Base-by-base conservation (phyloP, 2,888 invertebrate genomes). In the Scelioninae gen. 2 region DNA sequence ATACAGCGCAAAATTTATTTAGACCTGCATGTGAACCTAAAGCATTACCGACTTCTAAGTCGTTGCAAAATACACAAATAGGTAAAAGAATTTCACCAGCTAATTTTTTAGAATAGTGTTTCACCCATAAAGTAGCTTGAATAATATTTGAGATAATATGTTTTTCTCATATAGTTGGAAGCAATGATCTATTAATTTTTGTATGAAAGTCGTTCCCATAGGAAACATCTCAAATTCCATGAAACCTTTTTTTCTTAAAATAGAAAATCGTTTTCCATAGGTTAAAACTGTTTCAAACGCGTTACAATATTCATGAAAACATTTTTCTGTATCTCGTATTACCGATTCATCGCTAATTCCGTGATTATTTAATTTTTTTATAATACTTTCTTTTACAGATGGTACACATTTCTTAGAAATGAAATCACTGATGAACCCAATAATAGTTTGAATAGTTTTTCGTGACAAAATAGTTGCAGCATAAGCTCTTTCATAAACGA, bases 401-500 rank as follows among this genome's bases (percentile, higher is more conserved):
- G 39, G 55, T 19, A 41, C 9, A 41, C 22, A 39, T 4, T 11
- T 22, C 10, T 10, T 9, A 41, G 41, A 19, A n/a, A 37, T 37
- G 5, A 53, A 53, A 33, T 22, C 13, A 53, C 13, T 7, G 37
- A 37, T 18, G 18, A 13, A 55, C 15, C 41, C 55, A 6, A 55
- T 1, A 0, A 39, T 18, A 19, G n/a, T 41, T 28, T 39, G 55
- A 10, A 55, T 41, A n/a, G 41, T 41, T 11, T 16, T 57, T 16
- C 57, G 11, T 19, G 57, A 28, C 28, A 28, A 28, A 28, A 28
- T 28, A 28, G 48, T 39, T 2, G 39, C 37, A 13, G 60, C n/a
- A 45, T 48, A 61, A 2, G 60, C 25, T 39, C 48, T 61, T 48
- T 18, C 46, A 25, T 60, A 60, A 1, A 46, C 15, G 9, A 25